Conservation (phyloP, 2,797 vertebrate species). For the Amblyraja radiata region DNA sequence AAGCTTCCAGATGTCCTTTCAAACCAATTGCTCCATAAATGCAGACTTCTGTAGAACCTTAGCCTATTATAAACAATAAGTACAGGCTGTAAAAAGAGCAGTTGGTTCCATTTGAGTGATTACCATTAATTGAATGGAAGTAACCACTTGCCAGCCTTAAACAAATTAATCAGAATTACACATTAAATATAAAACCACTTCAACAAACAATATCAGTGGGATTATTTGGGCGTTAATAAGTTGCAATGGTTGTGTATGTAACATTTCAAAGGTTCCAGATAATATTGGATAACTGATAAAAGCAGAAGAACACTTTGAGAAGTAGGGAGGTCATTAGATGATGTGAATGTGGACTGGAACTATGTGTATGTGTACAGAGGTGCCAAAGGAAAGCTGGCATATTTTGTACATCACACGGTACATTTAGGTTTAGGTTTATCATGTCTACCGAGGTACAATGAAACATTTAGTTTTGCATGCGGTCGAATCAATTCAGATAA, state of each 20-base stretch:
- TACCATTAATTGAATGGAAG: not conserved
- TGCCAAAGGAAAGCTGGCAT: no score
- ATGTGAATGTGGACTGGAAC: no score
- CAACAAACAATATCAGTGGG: not conserved
- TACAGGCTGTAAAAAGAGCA: not conserved
- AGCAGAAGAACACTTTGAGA: not conserved
- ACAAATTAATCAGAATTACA: not conserved
- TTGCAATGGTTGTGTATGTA: not conserved
- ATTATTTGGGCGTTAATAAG: no score
- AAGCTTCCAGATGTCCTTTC: not conserved
- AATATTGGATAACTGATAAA: not conserved
- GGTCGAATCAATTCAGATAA: no score
- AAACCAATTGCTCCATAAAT: not conserved
- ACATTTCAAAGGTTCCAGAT: not conserved
- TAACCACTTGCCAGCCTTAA: not conserved
- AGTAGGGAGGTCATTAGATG: no score
- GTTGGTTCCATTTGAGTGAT: not conserved
- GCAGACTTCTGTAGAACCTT: not conserved
- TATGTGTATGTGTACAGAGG: no score
- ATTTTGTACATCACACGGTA: no score
- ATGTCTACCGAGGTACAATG: no score
- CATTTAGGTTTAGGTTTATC: no score
- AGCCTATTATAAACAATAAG: not conserved
- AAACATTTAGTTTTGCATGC: no score
- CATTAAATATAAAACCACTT: not conserved